Base-by-base conservation (phyloP, 2,113 vertebrate genomes). In the Nibea albiflora region DNA sequence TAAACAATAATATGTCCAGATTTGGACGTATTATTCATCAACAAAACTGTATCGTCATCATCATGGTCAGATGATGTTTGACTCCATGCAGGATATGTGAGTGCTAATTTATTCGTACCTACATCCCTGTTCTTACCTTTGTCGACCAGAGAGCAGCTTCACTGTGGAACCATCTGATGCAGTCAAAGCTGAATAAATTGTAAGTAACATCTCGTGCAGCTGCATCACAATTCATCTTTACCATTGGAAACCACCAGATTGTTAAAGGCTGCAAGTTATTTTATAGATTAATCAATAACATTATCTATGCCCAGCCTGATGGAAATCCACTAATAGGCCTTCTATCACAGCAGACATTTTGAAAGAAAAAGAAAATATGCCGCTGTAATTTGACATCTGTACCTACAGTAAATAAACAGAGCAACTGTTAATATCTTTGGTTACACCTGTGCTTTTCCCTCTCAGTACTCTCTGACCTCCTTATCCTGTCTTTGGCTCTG, bases 281-380 rank as follows among this genome's bases (percentile, higher is more conserved):
- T 35, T 35, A 7, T 35, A 35, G 35, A 8, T 35, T 35, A 8
- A 35, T 35, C 35, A 31, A 4, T 35, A 10, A 52, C 50, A 54
- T 22, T 17, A 11, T 2, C 9, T 4, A 17, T n/a, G 50, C 52
- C 50, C 52, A 54, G 20, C 20, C 9, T 11, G 52, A 53, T 53
- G 19, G 19, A 53, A n/a, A 53, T 11, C 52, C 19, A 22, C 7
- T 46, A 64, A 63, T 49, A 31, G 53, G 22, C 22, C 14, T 60
- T 68, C 71, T 54, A 31, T 75, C 35, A 76, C 14, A 64, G 56
- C 74, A 88, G 53, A 76, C 22, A 80, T 64, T 72, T 70, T 42
- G 49, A 80, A 53, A 63, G 50, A 26, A 56, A 76, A 82, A 84
- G 61, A 80, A 75, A 71, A 73, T n/a, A 69, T 62, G 19, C 7